These are phyloP conservation scores for Linepithema humile DNA, from an alignment of 1,140 invertebrate species.

Conservation along the genomic window DNA sequence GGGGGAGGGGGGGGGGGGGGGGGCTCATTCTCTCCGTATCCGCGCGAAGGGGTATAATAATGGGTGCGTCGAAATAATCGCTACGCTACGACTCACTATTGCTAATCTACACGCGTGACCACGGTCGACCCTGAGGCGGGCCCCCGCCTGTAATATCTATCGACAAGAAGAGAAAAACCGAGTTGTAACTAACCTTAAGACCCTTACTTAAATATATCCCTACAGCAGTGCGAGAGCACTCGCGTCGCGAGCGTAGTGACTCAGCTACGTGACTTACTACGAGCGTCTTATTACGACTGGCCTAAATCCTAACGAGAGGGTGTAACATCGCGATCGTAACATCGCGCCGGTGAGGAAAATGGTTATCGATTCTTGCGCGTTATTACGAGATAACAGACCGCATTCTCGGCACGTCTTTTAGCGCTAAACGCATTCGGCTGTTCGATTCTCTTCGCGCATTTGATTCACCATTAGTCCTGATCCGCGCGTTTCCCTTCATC, in stretches of 20 bases:
- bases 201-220: constrained; percentile 40
- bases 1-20: neutral
- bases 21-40: constrained; percentile 1
- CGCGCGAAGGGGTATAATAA: constrained; percentile 40
- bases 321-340: constrained; percentile 21
- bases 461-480: neutral
- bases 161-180: constrained; percentile 67
- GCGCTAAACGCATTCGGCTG: constrained; percentile 2
- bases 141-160: constrained; percentile 69
- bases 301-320: constrained; percentile 48
- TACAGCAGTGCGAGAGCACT: constrained; percentile 2
- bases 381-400: constrained; percentile 31
- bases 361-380: constrained; percentile 17
- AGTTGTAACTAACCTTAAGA: constrained; percentile 44
- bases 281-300: constrained; percentile 29
- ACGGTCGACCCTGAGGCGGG: constrained; percentile 72
- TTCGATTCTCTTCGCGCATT: neutral
- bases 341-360: no score
- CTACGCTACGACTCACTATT: constrained; percentile 78
- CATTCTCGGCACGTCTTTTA: constrained; percentile 24
- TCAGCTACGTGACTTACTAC: constrained; percentile 37
- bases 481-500: no score
- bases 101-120: constrained; percentile 80
- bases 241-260: neutral
- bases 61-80: constrained; percentile 45